A percentile compares a stretch with the other conserved stretches of the same genome.
Conservation (phyloP, 2,113 vertebrate species). For the Edolisoma coerulescens region DNA sequence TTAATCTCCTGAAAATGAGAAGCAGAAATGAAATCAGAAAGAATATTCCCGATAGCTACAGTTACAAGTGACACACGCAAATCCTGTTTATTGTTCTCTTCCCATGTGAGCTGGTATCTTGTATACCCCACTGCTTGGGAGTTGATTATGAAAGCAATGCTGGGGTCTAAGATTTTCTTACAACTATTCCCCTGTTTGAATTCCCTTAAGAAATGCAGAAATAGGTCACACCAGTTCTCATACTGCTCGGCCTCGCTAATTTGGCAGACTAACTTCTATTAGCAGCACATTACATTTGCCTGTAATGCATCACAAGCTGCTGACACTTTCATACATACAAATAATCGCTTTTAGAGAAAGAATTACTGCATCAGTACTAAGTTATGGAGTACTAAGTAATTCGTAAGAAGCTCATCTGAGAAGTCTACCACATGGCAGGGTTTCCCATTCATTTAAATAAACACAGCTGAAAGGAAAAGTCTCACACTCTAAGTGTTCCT, state of each 20-base stretch:
- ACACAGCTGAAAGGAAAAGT: conserved; percentile 18
- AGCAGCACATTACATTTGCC: neutral
- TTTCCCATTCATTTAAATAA: conserved; percentile 25
- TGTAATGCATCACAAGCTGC: neutral
- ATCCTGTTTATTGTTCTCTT: conserved; percentile 38
- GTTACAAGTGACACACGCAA: conserved; percentile 18
- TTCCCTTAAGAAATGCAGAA: conserved; percentile 60
- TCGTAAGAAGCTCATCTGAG: neutral
- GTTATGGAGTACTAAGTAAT: conserved; percentile 34
- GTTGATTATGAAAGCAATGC: conserved; percentile 42
- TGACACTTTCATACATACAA: conserved; percentile 2
- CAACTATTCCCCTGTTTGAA: conserved; percentile 11
- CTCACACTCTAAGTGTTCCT: neutral
- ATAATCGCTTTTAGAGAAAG: conserved; percentile 33
- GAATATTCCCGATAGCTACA: conserved; percentile 25
- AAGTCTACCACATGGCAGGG: conserved; percentile 32
- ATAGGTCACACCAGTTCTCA: conserved; percentile 32
- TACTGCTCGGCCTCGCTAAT: neutral
- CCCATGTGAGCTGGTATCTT: conserved; percentile 19
- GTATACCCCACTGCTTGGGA: conserved; percentile 13
- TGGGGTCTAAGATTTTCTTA: conserved; percentile 35
- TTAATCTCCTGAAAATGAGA: conserved; percentile 50
- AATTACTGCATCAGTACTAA: neutral
- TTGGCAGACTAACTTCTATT: neutral
- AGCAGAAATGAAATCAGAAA: conserved; percentile 60